Evolutionary conservation across 2,888 invertebrate species (phyloP), one percentile per base, ranked within the genome.

Genomic region (Zelleria hepariella): DNA sequence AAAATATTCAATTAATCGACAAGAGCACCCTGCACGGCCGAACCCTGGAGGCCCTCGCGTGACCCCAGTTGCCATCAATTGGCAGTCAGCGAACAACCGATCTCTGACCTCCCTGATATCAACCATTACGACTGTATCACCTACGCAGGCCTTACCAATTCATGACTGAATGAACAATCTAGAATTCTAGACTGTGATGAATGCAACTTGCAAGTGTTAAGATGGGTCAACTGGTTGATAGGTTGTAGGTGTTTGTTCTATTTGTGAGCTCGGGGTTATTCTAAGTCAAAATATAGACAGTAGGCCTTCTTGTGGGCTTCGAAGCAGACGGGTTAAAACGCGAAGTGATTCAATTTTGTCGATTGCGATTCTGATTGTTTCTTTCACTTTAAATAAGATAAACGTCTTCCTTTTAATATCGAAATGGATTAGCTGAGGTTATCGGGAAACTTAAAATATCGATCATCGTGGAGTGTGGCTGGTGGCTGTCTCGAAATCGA

Each of bases 31-130:
- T n/a, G n/a, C n/a, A n/a, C n/a, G n/a, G n/a, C n/a, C n/a, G 32
- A 2, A 32, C 7, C 8, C 32, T 32, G 7, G 10, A 32, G 32
- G 32, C 32, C 32, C 32, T 10, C 32, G 32, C 73, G 67, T 76
- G 84, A 83, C 82, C 82, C 75, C 69, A 72, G 77, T 75, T 77
- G 78, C 69, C 69, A 78, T 69, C 80, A 86, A 86, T 87, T 87
- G 80, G 70, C 75, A 18, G 68, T 71, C 32, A 15, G 32, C 32
- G 83, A 86, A 86, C 66, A 86, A 75, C 86, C 85, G 86, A 82
- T 79, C 87, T 77, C 73, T 86, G 84, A 86, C 84, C 87, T 42
- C 71, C 54, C 49, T 57, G 80, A 78, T 81, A 81, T 73, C 10
- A 18, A 80, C 32, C 1, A 42, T 15, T 42, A 15, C 32, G 6